phyloP scores from a whole-genome alignment of 2,888 invertebrate species.

The Geotrupes spiniger region DNA sequence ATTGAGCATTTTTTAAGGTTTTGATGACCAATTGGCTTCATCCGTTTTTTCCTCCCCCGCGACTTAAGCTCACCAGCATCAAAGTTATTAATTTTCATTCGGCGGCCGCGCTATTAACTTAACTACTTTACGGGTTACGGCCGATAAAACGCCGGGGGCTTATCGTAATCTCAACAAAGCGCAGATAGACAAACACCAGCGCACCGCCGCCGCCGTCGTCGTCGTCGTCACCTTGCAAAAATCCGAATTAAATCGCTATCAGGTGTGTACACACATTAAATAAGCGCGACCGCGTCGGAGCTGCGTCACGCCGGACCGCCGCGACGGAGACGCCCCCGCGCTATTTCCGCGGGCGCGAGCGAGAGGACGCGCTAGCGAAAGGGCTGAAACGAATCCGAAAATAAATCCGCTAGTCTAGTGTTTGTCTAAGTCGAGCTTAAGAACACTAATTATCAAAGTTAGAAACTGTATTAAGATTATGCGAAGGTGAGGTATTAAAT shows the following conservation, averaged over 20 bases:
- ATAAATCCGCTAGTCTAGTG: slow-evolving; percentile 48
- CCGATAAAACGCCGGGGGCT: slow-evolving; percentile 15
- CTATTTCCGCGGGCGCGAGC: slow-evolving; percentile 3
- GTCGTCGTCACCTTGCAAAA: slow-evolving; percentile 31
- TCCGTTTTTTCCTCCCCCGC: not conserved
- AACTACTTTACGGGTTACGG: slow-evolving; percentile 14
- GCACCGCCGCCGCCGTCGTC: too few relatives aligned
- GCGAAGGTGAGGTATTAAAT: slow-evolving; percentile 47
- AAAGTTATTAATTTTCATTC: slow-evolving; percentile 6
- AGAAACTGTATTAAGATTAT: slow-evolving; percentile 53
- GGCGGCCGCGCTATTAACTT: slow-evolving; percentile 4
- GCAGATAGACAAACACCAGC: slow-evolving; percentile 27
- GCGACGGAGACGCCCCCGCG: slow-evolving; percentile 12
- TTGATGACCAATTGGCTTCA: too few relatives aligned
- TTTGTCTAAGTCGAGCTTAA: slow-evolving; percentile 51
- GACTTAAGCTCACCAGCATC: not conserved
- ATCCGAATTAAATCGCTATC: slow-evolving; percentile 35
- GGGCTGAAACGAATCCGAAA: slow-evolving; percentile 34
- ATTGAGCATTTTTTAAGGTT: too few relatives aligned
- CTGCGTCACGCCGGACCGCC: slow-evolving; percentile 9
- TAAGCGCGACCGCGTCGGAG: slow-evolving; percentile 15
- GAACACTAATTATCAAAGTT: slow-evolving; percentile 53
- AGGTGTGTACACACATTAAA: slow-evolving; percentile 36
- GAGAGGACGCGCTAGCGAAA: slow-evolving; percentile 22
- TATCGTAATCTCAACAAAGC: slow-evolving; percentile 30